Evolutionary conservation across 1,140 invertebrate genomes (phyloP).

Genomic region (Tetramorium simillimum): DNA sequence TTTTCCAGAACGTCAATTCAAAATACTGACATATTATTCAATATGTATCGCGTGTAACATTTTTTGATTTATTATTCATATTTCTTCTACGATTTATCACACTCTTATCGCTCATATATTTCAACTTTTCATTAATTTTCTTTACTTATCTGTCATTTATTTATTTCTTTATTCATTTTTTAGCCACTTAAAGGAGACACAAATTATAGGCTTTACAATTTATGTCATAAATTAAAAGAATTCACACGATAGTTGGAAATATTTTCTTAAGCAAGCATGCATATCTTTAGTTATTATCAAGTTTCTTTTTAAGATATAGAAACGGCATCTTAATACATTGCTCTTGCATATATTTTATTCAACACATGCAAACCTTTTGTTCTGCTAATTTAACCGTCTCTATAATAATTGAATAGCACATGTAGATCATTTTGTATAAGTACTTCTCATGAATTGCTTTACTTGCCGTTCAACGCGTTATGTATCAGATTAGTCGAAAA

Average conservation of each 20-base stretch:
- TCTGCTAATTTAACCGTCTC: neutral
- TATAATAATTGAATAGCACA: neutral
- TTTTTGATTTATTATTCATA: neutral
- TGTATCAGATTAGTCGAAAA: neutral
- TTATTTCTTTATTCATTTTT: neutral
- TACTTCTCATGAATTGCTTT: neutral
- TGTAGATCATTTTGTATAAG: neutral
- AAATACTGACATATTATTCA: neutral
- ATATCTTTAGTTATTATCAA: neutral
- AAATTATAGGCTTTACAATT: constrained; percentile 10
- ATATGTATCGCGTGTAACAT: neutral
- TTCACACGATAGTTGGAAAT: neutral
- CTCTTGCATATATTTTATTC: neutral
- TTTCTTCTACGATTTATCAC: neutral
- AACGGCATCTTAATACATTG: neutral
- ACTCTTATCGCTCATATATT: neutral
- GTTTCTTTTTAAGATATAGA: neutral
- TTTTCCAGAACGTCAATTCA: neutral
- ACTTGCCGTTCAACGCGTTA: neutral
- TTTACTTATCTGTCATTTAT: neutral
- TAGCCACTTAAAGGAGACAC: neutral
- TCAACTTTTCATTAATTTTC: neutral
- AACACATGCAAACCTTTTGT: neutral
- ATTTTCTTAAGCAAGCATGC: neutral
- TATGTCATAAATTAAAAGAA: neutral